phyloP scores from a whole-genome alignment of 2,888 invertebrate species.

The Quadroppia sp. region DNA sequence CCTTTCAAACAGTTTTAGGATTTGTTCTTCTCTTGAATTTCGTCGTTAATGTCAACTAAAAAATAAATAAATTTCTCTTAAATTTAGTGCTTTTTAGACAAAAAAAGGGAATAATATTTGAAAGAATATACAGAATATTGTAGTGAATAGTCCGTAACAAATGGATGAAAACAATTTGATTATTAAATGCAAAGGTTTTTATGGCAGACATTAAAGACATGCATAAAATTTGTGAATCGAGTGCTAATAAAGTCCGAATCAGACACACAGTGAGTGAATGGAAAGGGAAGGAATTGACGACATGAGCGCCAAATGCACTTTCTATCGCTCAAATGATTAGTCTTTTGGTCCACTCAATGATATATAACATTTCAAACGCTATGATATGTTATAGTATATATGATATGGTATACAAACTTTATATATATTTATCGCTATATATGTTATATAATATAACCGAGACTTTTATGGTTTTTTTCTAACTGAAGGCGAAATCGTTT shows the following conservation, averaged over 20 bases:
- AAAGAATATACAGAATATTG: no score
- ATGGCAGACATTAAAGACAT: neutral
- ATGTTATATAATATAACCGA: neutral
- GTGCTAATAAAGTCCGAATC: neutral
- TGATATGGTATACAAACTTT: no score
- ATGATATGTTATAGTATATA: no score
- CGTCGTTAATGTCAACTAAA: neutral
- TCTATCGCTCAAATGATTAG: neutral
- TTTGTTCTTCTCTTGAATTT: neutral
- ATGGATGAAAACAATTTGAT: constrained; percentile 3
- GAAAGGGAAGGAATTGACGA: neutral
- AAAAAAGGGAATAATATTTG: no score
- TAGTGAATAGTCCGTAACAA: neutral
- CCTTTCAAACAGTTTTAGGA: neutral
- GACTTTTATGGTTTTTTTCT: constrained; percentile 27
- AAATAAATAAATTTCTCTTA: neutral
- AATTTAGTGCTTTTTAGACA: no score
- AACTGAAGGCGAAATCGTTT: constrained; percentile 20
- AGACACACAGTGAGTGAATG: no score
- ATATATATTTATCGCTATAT: constrained; percentile 23
- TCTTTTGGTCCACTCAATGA: neutral
- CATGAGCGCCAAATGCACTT: neutral
- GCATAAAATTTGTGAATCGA: neutral
- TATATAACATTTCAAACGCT: constrained; percentile 3
- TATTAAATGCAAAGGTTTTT: neutral